Base-by-base conservation (phyloP, 2,797 vertebrate genomes). In the Phoxinus dragarum region DNA sequence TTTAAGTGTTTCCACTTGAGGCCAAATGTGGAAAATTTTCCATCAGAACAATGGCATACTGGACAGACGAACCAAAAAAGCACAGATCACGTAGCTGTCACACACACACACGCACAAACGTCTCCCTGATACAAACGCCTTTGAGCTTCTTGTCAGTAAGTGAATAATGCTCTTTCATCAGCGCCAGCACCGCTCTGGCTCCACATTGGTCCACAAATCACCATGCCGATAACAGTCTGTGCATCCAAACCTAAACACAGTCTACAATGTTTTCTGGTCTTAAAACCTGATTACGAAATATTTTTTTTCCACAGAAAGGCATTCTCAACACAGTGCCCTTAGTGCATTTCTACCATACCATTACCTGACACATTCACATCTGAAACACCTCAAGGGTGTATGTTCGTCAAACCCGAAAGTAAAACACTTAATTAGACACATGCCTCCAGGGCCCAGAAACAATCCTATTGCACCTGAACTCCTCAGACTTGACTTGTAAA, bases 331-430 rank as follows among this genome's bases (percentile, higher is more conserved):
- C 31, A 92, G 91, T 88, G 86, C 76, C 84, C 56, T 71, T 61
- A 67, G 52, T n/a, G 91, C 93, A 95, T 95, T 94, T 94, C 93
- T 94, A 88, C 93, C 94, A 95, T 95, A 93, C 94, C 94, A 90
- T 93, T 94, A 91, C 90, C 89, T 89, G 89, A 94, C 93, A 93
- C 92, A 92, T 93, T 93, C 93, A 94, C 94, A 95, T 95, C 94
- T 95, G 94, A 93, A 94, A 92, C 90, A 90, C 93, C 93, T 93
- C 84, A 88, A 69, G 90, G 89, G 91, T 85, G 56, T 86, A 89
- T 77, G 67, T 82, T 88, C 82, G 85, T 74, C 74, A 84, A 90
- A 89, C 92, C 91, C 91, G 78, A 69, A 67, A 82, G 89, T 88
- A 76, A 82, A 87, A 84, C 76, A 84, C 89, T 23, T 84, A 90